Base-by-base conservation (phyloP, 2,113 vertebrate genomes). In the Aspidoscelis tigris region DNA sequence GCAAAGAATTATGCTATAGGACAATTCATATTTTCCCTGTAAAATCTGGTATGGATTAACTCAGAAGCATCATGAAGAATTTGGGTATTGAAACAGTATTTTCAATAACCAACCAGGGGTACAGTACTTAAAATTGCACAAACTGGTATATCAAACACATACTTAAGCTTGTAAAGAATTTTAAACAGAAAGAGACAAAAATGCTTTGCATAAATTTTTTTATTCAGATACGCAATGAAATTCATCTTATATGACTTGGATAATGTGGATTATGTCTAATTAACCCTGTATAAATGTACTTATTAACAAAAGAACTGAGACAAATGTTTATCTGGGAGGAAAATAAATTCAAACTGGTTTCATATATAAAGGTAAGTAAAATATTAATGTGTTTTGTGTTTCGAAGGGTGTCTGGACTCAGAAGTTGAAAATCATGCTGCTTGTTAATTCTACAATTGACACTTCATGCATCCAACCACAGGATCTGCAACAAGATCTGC, bases 151-250 rank as follows among this genome's bases (percentile, higher is more conserved):
- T 53, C n/a, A 55, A 21, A 78, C 16, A 8, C 73, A 87, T 53
- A 10, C 7, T 73, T 50, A 69, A 53, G 66, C 11, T 86, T 72
- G 72, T 65, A 26, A 82, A 10, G 82, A 0, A 0, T 88, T 86
- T 89, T 82, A 78, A 69, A 94, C 81, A 92, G 91, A 96, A 92
- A 88, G 89, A 96, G 83, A 95, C 94, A 91, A 90, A 92, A 95
- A 93, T 88, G 93, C 87, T 74, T 96, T 95, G 91, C 84, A 85
- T 12, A 90, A 95, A 93, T 80, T 78, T 24, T 93, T 96, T 97
- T 96, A 96, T 96, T 97, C 91, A 91, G 43, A 53, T 79, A 80
- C 81, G 80, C 4, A 66, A 70, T 80, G 84, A 92, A 94, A 93
- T 91, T 81, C 88, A 90, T 81, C 87, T 84, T 58, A 76, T 47